phyloP scores from a whole-genome alignment of 1,140 invertebrate genomes.

The Bactericera cockerelli region DNA sequence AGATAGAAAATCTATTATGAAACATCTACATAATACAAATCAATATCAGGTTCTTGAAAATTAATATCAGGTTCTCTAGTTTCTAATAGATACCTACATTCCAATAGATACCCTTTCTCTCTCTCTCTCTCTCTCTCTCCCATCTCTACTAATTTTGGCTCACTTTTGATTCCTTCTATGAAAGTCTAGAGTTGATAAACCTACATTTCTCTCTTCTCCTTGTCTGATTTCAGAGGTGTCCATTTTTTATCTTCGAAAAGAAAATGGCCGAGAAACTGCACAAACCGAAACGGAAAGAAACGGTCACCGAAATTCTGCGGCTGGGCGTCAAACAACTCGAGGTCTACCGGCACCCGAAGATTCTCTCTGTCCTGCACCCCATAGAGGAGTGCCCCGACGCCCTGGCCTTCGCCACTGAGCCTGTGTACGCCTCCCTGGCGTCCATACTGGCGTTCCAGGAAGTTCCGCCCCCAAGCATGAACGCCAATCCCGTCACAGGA shows the following conservation, averaged over 20 bases:
- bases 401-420: constrained; percentile 81
- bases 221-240: constrained; percentile 62
- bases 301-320: constrained; percentile 76
- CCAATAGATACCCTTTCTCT: too few relatives aligned
- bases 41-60: too few relatives aligned
- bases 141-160: too few relatives aligned
- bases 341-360: constrained; percentile 72
- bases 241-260: constrained; percentile 90
- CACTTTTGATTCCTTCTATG: too few relatives aligned
- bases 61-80: too few relatives aligned
- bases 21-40: too few relatives aligned
- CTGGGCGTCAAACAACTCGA: constrained; percentile 67
- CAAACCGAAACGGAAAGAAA: constrained; percentile 83
- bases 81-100: too few relatives aligned
- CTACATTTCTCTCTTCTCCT: too few relatives aligned
- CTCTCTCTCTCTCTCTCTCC: too few relatives aligned
- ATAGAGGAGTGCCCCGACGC: constrained; percentile 71
- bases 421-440: constrained; percentile 68
- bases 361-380: constrained; percentile 55
- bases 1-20: too few relatives aligned
- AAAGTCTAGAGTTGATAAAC: too few relatives aligned
- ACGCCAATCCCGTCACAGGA: constrained; percentile 28
- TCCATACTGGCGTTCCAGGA: constrained; percentile 66
- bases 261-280: constrained; percentile 82
- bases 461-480: constrained; percentile 27